Conservation (phyloP, 2,797 vertebrate species). For the Lagothrix lagotricha region DNA sequence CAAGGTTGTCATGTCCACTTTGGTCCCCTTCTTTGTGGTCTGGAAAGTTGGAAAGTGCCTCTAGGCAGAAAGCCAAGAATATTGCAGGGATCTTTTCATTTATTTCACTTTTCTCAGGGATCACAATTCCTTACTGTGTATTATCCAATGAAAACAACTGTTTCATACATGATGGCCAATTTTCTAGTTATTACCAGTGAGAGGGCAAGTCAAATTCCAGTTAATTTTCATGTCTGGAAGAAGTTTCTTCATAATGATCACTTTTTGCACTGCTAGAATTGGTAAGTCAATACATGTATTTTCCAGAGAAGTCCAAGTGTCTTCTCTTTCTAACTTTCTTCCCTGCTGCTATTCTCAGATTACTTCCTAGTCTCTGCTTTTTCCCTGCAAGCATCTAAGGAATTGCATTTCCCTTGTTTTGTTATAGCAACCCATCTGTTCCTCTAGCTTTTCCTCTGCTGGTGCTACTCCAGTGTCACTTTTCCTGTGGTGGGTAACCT, state of each 20-base stretch:
- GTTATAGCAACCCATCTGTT: slow-evolving; percentile 25
- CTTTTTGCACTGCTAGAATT: neutral
- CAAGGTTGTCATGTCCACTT: neutral
- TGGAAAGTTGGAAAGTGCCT: neutral
- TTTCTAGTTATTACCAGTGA: neutral
- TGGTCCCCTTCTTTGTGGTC: neutral
- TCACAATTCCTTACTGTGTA: neutral
- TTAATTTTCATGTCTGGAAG: neutral
- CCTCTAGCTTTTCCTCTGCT: neutral
- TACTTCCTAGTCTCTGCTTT: neutral
- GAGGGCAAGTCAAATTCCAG: neutral
- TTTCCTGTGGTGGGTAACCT: neutral
- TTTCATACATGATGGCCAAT: neutral
- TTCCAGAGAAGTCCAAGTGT: slow-evolving; percentile 5
- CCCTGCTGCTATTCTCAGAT: neutral
- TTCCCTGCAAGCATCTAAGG: slow-evolving; percentile 3
- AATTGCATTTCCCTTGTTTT: neutral
- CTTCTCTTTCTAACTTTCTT: neutral
- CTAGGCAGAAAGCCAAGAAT: neutral
- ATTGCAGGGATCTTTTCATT: neutral
- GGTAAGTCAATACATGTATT: neutral
- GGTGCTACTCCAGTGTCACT: neutral
- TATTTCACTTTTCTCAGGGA: neutral
- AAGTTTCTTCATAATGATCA: neutral
- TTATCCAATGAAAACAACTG: slow-evolving; percentile 29